These are phyloP conservation scores for Adelognathus sp. DNA, from an alignment of 2,888 invertebrate species.

Conservation along the genomic window DNA sequence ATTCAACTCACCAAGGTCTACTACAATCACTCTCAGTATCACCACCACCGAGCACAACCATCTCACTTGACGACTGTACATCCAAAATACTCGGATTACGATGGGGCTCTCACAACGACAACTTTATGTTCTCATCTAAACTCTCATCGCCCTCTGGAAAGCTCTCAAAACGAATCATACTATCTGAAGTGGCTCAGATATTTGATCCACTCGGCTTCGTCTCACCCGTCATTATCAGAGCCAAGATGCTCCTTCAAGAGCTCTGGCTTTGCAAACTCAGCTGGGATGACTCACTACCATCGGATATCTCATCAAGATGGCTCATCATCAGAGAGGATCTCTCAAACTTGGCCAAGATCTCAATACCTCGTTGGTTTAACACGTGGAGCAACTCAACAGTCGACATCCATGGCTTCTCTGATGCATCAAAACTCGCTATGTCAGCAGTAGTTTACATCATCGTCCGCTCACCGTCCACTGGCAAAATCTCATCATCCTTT, in stretches of 20 bases:
- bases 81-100: conserved; percentile 48
- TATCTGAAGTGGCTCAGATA: conserved; percentile 45
- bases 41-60: no score
- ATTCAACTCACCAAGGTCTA: not conserved
- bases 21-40: not conserved
- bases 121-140: conserved; percentile 16
- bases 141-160: no score
- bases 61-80: conserved; percentile 31
- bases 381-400: not conserved
- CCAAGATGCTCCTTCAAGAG: conserved; percentile 49
- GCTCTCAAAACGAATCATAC: conserved; percentile 31
- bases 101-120: conserved; percentile 21
- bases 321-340: not conserved
- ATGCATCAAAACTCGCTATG: conserved; percentile 22
- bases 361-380: conserved; percentile 45
- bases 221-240: conserved; percentile 41
- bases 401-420: conserved; percentile 31
- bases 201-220: conserved; percentile 52
- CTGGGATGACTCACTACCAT: conserved; percentile 46
- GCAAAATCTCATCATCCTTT: no score
- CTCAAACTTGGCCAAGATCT: not conserved
- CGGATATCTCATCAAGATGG: not conserved
- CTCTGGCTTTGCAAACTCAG: conserved; percentile 45
- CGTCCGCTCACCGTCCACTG: not conserved
- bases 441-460: conserved; percentile 16